A percentile compares a stretch with the other conserved stretches of the same genome.
These are phyloP conservation scores for Gandaritis pyraliata DNA, from an alignment of 2,888 invertebrate genomes.

Conservation along the genomic window DNA sequence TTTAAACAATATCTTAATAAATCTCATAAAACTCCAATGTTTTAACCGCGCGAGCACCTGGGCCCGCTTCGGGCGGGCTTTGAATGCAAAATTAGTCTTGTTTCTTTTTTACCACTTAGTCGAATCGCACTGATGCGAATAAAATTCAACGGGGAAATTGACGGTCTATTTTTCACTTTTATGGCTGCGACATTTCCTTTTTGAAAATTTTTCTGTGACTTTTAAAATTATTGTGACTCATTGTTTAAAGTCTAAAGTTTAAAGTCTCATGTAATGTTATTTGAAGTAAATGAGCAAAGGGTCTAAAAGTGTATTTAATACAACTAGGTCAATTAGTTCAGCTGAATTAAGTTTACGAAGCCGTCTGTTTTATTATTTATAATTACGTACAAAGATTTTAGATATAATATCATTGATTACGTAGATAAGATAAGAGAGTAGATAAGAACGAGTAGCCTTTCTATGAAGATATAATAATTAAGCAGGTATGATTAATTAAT, in stretches of 20 bases:
- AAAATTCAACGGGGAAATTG: slow-evolving; percentile 73
- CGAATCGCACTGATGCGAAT: slow-evolving; percentile 71
- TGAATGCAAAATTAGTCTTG: slow-evolving; percentile 82
- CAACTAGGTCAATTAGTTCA: too few relatives aligned
- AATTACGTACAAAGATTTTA: too few relatives aligned
- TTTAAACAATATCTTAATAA: slow-evolving; percentile 78
- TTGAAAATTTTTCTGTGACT: slow-evolving; percentile 46
- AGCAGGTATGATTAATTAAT: too few relatives aligned
- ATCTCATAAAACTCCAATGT: slow-evolving; percentile 82
- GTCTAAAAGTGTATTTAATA: too few relatives aligned
- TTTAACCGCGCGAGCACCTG: slow-evolving; percentile 80
- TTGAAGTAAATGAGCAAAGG: too few relatives aligned
- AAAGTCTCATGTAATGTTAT: neutral
- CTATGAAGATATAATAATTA: too few relatives aligned
- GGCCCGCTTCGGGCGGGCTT: slow-evolving; percentile 72
- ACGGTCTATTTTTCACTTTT: slow-evolving; percentile 63
- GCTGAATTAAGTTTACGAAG: too few relatives aligned
- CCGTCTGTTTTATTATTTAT: too few relatives aligned
- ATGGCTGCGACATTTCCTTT: slow-evolving; percentile 42
- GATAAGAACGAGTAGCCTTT: too few relatives aligned
- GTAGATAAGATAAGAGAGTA: too few relatives aligned
- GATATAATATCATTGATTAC: too few relatives aligned
- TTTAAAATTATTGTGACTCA: slow-evolving; percentile 30
- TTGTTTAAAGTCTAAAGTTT: neutral
- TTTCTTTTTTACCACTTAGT: slow-evolving; percentile 83